Percentiles rank a stretch among this genome's conserved stretches.
Evolutionary conservation across 2,888 invertebrate genomes (phyloP).

Genomic region (Nyleta sp.): DNA sequence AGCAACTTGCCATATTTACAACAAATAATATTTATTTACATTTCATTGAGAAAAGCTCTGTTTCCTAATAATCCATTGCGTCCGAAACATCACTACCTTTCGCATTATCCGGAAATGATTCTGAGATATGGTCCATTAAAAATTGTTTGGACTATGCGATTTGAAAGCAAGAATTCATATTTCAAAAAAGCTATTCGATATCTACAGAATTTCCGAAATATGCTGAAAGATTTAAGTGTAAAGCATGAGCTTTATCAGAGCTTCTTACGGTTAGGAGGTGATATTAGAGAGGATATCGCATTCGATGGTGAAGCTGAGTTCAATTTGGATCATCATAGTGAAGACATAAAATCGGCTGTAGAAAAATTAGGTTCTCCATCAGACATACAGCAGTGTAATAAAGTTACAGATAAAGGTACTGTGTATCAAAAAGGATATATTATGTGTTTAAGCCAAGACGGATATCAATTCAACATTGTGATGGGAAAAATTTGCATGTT

Average conservation of each 20-base stretch:
- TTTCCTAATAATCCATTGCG: conserved; percentile 43
- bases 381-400: conserved; percentile 43
- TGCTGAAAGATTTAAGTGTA: conserved; percentile 3
- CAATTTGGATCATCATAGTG: background rate
- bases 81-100: conserved; percentile 65
- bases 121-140: conserved; percentile 62
- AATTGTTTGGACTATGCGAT: conserved; percentile 64
- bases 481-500: conserved; percentile 53
- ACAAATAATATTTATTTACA: conserved; percentile 50
- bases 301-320: background rate
- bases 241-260: conserved; percentile 45
- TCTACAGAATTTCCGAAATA: conserved; percentile 29
- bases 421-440: conserved; percentile 43
- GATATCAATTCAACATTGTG: conserved; percentile 51
- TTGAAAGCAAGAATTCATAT: conserved; percentile 70
- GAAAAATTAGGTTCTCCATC: too few relatives aligned
- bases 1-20: conserved; percentile 48
- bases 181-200: conserved; percentile 61
- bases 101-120: conserved; percentile 60
- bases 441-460: conserved; percentile 34
- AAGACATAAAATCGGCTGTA: background rate
- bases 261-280: background rate
- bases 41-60: conserved; percentile 41
- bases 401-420: conserved; percentile 49
- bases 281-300: background rate